Base-by-base conservation (phyloP, 1,140 invertebrate species). In the Drosophila mojavensis region DNA sequence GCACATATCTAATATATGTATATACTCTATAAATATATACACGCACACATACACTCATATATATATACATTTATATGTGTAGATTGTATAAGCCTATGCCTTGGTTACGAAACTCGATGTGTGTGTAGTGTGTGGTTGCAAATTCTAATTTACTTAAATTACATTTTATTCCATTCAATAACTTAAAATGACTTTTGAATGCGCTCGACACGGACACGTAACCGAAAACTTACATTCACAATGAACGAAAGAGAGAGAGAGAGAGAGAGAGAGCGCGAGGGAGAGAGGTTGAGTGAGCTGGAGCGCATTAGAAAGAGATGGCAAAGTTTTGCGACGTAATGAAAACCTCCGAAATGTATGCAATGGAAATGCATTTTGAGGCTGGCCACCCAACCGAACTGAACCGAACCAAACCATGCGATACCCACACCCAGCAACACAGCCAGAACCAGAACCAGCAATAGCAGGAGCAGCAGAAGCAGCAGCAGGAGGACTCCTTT, bases 111-210 rank as follows among this genome's bases (percentile, higher is more conserved):
- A 43, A 24, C 10, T 41, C 47, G 15, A 51, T 51, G 75, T 67
- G 75, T 67, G 67, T 45, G 13, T 26, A 60, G 56, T 71, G 71
- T 86, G 78, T 74, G 82, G 78, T 68, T 86, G 78, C 65, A 89
- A 67, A 84, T 89, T 89, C 74, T 81, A 89, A 89, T 89, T 89
- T 89, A 89, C 70, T 90, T 90, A 89, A 89, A 89, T 89, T 89
- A 90, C 84, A 90, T 90, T 89, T 90, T 89, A 89, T 89, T 90
- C 78, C 78, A 89, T 89, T 89, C 84, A 89, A 89, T 89, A 89
- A 89, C 84, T 89, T 89, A 82, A 71, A 89, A 89, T 89, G 84
- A 89, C 84, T 89, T 89, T 81, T 83, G 80, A 89, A 84, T 79
- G 76, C 80, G 39, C 78, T 56, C 75, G 54, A 78, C 78, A 79